Conservation (phyloP, 1,140 invertebrate genomes). For the Mylabris phalerata region DNA sequence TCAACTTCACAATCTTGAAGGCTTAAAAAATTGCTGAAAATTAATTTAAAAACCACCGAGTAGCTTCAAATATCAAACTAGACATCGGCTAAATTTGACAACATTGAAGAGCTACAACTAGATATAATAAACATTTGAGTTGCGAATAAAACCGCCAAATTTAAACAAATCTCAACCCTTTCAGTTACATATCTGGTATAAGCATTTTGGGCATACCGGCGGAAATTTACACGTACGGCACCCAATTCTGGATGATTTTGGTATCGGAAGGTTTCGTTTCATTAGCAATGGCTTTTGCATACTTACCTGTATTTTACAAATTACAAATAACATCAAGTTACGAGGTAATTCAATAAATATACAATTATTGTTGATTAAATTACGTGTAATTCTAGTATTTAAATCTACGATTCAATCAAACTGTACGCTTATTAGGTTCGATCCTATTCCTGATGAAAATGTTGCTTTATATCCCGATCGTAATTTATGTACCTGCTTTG, state of each 20-base stretch:
- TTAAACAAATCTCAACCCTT: slow-evolving; percentile 15
- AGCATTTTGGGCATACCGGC: slow-evolving; percentile 83
- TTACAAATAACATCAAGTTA: slow-evolving; percentile 77
- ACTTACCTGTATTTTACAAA: slow-evolving; percentile 81
- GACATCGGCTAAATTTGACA: too few species aligned
- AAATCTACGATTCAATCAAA: slow-evolving; percentile 58
- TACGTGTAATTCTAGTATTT: slow-evolving; percentile 55
- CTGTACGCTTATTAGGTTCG: slow-evolving; percentile 57
- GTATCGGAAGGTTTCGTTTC: slow-evolving; percentile 64
- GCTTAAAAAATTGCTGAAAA: too few species aligned
- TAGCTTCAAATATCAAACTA: too few species aligned
- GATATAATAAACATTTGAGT: too few species aligned
- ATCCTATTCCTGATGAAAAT: slow-evolving; percentile 57
- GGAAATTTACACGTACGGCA: slow-evolving; percentile 86
- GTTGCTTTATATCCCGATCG: slow-evolving; percentile 80
- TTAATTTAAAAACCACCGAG: too few species aligned
- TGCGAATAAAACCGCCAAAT: too few species aligned
- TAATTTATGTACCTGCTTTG: slow-evolving; percentile 84
- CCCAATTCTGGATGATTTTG: slow-evolving; percentile 65
- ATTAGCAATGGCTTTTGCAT: slow-evolving; percentile 63
- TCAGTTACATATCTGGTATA: slow-evolving; percentile 84
- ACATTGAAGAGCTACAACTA: too few species aligned
- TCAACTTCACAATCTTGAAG: too few species aligned
- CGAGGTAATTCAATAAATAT: slow-evolving; percentile 52
- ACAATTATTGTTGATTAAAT: slow-evolving; percentile 4